phyloP scores from a whole-genome alignment of 2,888 invertebrate species.

The Drosophila anomalata region DNA sequence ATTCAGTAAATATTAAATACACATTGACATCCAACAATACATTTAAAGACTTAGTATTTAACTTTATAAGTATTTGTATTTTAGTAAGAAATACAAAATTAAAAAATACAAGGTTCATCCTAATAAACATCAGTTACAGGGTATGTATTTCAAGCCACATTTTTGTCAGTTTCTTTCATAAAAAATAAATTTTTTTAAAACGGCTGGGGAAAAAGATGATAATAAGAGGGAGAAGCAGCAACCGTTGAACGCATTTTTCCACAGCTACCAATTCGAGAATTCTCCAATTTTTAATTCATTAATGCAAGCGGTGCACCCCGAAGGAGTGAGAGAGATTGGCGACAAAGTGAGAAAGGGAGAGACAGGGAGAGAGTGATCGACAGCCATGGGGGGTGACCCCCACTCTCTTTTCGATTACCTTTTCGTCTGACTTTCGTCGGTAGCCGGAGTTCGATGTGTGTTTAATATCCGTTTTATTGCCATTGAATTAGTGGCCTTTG shows the following conservation, averaged over 20 bases:
- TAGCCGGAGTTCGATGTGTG: slow-evolving; percentile 76
- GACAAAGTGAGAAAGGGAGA: neutral
- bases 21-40: too few relatives aligned
- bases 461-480: slow-evolving; percentile 80
- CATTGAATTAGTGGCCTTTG: slow-evolving; percentile 79
- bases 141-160: slow-evolving; percentile 52
- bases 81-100: too few relatives aligned
- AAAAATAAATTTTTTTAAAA: slow-evolving; percentile 27
- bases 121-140: neutral
- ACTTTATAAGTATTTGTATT: too few relatives aligned
- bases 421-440: slow-evolving; percentile 41
- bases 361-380: slow-evolving; percentile 10
- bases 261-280: slow-evolving; percentile 14
- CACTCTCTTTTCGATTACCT: slow-evolving; percentile 20
- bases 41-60: too few relatives aligned
- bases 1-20: too few relatives aligned
- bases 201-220: slow-evolving; percentile 21
- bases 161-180: slow-evolving; percentile 58
- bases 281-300: slow-evolving; percentile 60
- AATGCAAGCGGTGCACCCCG: slow-evolving; percentile 50
- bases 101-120: neutral
- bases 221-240: slow-evolving; percentile 12
- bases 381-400: slow-evolving; percentile 2
- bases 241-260: slow-evolving; percentile 54
- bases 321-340: neutral